Conservation (phyloP, 2,888 invertebrate genomes). For the Margaritifera margaritifera region DNA sequence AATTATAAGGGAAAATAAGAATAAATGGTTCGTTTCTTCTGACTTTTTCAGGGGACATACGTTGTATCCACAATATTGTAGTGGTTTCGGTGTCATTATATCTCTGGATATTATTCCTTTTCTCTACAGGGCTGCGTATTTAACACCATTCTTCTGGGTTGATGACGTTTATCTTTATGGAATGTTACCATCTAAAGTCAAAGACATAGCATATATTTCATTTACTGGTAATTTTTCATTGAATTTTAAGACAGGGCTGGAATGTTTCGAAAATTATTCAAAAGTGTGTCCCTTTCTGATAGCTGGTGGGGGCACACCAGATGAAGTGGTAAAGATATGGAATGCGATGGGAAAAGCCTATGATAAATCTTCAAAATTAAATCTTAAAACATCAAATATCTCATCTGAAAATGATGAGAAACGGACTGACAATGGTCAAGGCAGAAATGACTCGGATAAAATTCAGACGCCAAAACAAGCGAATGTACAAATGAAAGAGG, state of each 20-base stretch:
- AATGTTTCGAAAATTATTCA: constrained; percentile 28
- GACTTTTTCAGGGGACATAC: constrained; percentile 25
- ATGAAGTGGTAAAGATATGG: constrained; percentile 22
- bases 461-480: no score
- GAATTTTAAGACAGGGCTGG: constrained; percentile 5
- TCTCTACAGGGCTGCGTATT: constrained; percentile 25
- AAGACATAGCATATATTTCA: constrained; percentile 23
- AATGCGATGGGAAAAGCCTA: no score
- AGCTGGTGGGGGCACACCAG: constrained; percentile 15
- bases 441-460: no score
- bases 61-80: constrained; percentile 33
- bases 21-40: constrained; percentile 30
- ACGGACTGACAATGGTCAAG: no score
- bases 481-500: no score
- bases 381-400: no score
- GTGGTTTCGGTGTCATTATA: constrained; percentile 34
- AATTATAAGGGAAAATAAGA: constrained; percentile 28
- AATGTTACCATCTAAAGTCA: no score
- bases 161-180: no score
- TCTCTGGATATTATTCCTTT: constrained; percentile 33
- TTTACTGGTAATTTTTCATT: constrained; percentile 17
- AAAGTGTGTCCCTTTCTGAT: constrained; percentile 25
- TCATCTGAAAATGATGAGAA: no score
- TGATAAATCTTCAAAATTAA: no score
- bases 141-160: constrained; percentile 42